A percentile compares a stretch with the other conserved stretches of the same genome.
phyloP scores from a whole-genome alignment of 2,113 vertebrate species.

The Caretta caretta region DNA sequence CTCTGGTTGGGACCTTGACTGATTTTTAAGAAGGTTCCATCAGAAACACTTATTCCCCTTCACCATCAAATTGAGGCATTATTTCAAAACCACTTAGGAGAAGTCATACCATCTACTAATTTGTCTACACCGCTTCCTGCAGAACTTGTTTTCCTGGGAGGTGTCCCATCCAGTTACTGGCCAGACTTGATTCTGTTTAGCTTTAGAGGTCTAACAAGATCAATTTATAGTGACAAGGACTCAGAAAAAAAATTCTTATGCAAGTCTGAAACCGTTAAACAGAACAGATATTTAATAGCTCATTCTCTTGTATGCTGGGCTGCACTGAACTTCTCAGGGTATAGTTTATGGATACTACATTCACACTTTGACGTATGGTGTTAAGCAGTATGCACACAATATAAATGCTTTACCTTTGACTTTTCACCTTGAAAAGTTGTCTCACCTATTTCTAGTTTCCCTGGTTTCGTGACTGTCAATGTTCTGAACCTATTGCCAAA shows the following conservation, averaged over 20 bases:
- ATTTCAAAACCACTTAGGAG: accelerated
- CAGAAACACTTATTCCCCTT: not conserved
- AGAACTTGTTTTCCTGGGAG: not conserved
- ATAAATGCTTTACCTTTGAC: accelerated
- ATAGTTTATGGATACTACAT: accelerated
- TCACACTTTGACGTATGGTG: accelerated
- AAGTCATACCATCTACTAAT: not conserved
- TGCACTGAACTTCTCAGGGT: not conserved
- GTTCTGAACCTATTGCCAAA: conserved; percentile 3
- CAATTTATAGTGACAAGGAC: not conserved
- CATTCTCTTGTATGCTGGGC: not conserved
- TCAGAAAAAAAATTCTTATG: not conserved
- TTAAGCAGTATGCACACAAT: accelerated
- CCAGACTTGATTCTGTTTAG: not conserved
- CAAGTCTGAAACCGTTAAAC: not conserved
- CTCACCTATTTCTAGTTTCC: not conserved
- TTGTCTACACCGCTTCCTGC: not conserved
- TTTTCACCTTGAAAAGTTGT: not conserved
- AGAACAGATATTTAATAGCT: not conserved
- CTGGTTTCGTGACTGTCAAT: not conserved
- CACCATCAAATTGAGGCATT: not conserved
- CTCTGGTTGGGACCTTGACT: not conserved
- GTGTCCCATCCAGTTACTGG: accelerated
- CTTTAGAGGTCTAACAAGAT: not conserved
- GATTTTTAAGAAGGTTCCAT: not conserved